These are phyloP conservation scores for Seriola quinqueradiata DNA, from an alignment of 2,113 vertebrate genomes.

Conservation along the genomic window DNA sequence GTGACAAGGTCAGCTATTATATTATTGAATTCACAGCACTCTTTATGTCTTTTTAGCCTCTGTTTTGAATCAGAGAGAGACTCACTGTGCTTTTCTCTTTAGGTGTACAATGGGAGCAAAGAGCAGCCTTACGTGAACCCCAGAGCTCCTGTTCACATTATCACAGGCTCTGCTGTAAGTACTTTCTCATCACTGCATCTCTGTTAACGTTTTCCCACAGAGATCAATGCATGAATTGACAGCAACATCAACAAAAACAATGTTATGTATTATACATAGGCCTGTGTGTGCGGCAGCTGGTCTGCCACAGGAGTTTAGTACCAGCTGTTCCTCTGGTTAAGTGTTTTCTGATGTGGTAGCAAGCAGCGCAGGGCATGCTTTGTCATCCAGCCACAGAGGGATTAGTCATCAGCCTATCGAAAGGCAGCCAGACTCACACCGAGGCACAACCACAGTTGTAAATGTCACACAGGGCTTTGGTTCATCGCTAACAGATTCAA, in stretches of 20 bases:
- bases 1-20: slow-evolving; percentile 85
- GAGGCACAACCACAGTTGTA: slow-evolving; percentile 57
- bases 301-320: slow-evolving; percentile 42
- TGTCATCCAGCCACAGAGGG: slow-evolving; percentile 60
- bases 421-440: slow-evolving; percentile 46
- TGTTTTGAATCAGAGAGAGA: slow-evolving; percentile 11
- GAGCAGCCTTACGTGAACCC: slow-evolving; percentile 89
- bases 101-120: slow-evolving; percentile 90
- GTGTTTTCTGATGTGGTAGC: slow-evolving; percentile 68
- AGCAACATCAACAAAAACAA: slow-evolving; percentile 58
- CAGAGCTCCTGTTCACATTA: slow-evolving; percentile 89
- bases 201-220: slow-evolving; percentile 15
- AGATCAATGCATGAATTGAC: slow-evolving; percentile 32
- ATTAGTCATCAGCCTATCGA: slow-evolving; percentile 68
- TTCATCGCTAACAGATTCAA: slow-evolving; percentile 14
- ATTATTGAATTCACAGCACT: background rate
- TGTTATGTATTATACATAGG: slow-evolving; percentile 42
- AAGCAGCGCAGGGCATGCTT: slow-evolving; percentile 51
- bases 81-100: slow-evolving; percentile 24
- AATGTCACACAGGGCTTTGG: slow-evolving; percentile 54
- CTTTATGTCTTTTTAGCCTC: background rate
- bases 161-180: slow-evolving; percentile 92
- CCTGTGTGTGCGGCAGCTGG: slow-evolving; percentile 49
- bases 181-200: slow-evolving; percentile 20
- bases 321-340: slow-evolving; percentile 66